These are phyloP conservation scores for Malacoraja senta DNA, from an alignment of 2,797 vertebrate species.

Conservation along the genomic window DNA sequence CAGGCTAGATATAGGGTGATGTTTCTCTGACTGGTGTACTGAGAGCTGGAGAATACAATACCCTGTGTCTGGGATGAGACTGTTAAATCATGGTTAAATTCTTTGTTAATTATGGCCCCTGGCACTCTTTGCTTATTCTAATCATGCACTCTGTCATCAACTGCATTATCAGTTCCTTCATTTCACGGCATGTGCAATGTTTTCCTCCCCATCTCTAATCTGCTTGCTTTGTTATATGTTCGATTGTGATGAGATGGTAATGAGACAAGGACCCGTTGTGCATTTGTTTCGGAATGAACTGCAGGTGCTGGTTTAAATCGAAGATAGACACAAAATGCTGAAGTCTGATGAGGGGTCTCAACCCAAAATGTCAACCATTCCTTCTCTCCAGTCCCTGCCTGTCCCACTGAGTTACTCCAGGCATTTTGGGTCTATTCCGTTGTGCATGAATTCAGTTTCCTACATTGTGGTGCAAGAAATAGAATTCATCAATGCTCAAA, in stretches of 20 bases:
- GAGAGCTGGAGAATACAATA: too few species aligned
- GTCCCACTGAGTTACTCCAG: too few species aligned
- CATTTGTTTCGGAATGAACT: background rate
- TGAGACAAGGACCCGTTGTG: background rate
- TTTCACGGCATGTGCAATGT: background rate
- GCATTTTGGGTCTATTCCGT: too few species aligned
- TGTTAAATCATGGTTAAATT: background rate
- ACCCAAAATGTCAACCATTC: too few species aligned
- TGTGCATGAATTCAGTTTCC: background rate
- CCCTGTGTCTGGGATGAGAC: too few species aligned
- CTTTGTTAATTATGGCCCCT: background rate
- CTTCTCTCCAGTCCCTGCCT: too few species aligned
- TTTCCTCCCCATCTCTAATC: background rate
- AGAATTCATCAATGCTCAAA: too few species aligned
- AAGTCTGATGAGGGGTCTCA: too few species aligned
- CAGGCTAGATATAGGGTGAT: too few species aligned
- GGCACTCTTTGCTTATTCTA: background rate
- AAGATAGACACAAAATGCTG: too few species aligned
- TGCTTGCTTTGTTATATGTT: background rate
- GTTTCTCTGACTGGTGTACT: too few species aligned
- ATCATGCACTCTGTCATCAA: background rate
- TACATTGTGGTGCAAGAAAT: background rate
- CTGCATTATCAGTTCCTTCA: background rate
- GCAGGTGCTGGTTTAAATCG: too few species aligned
- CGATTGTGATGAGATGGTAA: background rate